Evolutionary conservation across 2,888 invertebrate species (phyloP).

Genomic region (Torymus tubicola): DNA sequence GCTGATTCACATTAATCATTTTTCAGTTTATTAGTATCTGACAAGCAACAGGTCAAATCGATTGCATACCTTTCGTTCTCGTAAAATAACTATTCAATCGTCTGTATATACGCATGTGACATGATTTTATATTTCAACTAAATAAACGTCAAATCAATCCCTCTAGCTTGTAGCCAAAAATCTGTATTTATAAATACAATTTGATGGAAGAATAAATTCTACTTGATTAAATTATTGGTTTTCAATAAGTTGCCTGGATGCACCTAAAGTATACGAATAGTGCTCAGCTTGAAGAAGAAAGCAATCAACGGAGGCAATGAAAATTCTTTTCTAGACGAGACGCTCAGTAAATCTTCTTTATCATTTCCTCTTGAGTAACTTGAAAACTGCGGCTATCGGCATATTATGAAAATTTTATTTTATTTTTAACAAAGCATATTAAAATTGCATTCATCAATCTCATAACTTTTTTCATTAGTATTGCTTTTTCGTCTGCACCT

Average conservation of each 20-base stretch:
- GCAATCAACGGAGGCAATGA: constrained; percentile 36
- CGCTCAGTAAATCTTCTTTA: constrained; percentile 32
- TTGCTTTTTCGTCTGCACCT: not conserved
- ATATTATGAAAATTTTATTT: not conserved
- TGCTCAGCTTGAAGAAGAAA: not conserved
- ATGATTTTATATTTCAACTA: too few species aligned
- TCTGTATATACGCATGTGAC: too few species aligned
- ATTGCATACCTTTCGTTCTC: too few species aligned
- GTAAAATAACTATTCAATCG: too few species aligned
- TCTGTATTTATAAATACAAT: not conserved
- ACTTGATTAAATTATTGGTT: not conserved
- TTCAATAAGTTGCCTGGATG: not conserved
- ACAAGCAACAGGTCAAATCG: too few species aligned
- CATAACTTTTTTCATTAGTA: not conserved
- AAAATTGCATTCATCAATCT: constrained; percentile 30
- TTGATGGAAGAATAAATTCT: constrained; percentile 1
- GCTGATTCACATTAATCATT: too few species aligned
- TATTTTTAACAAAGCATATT: constrained; percentile 4
- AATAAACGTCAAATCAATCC: too few species aligned
- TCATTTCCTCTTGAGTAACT: constrained; percentile 27
- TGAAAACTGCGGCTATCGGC: constrained; percentile 23
- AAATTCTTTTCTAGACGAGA: constrained; percentile 21
- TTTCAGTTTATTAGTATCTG: too few species aligned
- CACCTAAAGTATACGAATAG: constrained; percentile 1
- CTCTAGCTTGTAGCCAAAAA: too few species aligned